Evolutionary conservation across 2,113 vertebrate species (phyloP), one percentile per base, ranked within the genome.

Genomic region (Kobus ellipsiprymnus): DNA sequence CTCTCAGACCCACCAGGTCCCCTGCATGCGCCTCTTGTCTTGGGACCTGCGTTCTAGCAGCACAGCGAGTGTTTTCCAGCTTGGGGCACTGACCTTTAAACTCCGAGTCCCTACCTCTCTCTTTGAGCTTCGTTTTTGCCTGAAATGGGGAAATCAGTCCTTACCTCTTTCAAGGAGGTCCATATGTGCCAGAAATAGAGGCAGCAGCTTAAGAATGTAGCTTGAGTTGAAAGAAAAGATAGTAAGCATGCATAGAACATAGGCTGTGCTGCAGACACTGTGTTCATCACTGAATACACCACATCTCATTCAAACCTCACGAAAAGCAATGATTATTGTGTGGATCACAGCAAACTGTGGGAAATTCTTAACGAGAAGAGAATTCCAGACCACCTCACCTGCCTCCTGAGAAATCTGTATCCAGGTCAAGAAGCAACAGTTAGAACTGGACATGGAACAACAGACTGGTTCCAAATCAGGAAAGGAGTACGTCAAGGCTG

Each of bases 201-300:
- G 62, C 1, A 4, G 48, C 7, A 23, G 25, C 11, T 0, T 36
- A 36, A 86, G 57, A 80, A 17, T 25, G 36, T 29, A 57, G 46
- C 33, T 13, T 21, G 80, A 44, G 29, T 82, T 91, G 94, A 93
- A 90, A 97, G 83, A 59, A 60, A 92, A 91, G 54, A 54, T 40
- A 46, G 67, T 10, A 81, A 46, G 74, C 60, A 27, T 19, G 21
- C n/a, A 3, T 3, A 81, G 77, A 86, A 12, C 48, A 77, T 97
- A 64, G 59, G 44, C 7, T 77, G 7, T 50, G 44, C 55, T 67
- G 40, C 29, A 25, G 54, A 16, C 84, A 86, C n/a, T 15, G n/a
- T 36, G 52, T 52, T 40, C 15, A 90, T 81, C 30, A n/a, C 92
- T 87, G 54, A 48, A 40, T 10, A 4, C 13, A 64, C 15, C 71